phyloP scores from a whole-genome alignment of 2,888 invertebrate genomes.

The Brachyopa scutellaris region DNA sequence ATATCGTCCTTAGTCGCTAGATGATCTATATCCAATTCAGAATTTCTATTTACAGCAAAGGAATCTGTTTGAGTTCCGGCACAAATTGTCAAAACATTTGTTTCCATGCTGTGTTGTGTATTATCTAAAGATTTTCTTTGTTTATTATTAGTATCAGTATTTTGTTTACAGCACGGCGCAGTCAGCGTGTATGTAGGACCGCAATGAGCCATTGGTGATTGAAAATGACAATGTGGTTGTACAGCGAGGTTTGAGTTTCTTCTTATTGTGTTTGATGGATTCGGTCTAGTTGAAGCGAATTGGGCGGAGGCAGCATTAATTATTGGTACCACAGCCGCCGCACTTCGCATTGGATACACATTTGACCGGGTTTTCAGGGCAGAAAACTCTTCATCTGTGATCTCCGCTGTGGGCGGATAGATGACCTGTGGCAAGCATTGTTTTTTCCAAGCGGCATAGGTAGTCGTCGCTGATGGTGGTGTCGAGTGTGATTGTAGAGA shows the following conservation, averaged over 20 bases:
- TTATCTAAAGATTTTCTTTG: not conserved
- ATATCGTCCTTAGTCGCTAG: conserved; percentile 76
- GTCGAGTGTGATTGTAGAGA: conserved; percentile 11
- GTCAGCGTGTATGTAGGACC: conserved; percentile 16
- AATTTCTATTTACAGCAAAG: not conserved
- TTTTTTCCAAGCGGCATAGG: conserved; percentile 78
- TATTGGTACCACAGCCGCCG: conserved; percentile 1
- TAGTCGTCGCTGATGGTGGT: conserved; percentile 52
- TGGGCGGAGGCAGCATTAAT: conserved; percentile 11
- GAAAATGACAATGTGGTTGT: not conserved
- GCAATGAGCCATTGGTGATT: conserved; percentile 5
- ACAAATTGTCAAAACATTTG: conserved; percentile 77
- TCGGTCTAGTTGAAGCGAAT: not conserved
- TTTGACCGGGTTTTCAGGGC: conserved; percentile 42
- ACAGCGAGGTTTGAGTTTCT: not conserved
- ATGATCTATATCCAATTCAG: conserved; percentile 27
- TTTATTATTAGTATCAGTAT: not conserved
- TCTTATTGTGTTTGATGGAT: not conserved
- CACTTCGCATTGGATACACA: conserved; percentile 70
- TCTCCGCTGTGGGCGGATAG: conserved; percentile 75
- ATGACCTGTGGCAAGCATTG: conserved; percentile 77
- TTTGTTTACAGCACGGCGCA: not conserved
- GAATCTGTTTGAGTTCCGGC: conserved; percentile 79
- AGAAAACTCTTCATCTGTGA: conserved; percentile 50
- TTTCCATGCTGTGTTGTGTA: conserved; percentile 39